phyloP scores from a whole-genome alignment of 2,888 invertebrate genomes.

The Xanthia icteritia region DNA sequence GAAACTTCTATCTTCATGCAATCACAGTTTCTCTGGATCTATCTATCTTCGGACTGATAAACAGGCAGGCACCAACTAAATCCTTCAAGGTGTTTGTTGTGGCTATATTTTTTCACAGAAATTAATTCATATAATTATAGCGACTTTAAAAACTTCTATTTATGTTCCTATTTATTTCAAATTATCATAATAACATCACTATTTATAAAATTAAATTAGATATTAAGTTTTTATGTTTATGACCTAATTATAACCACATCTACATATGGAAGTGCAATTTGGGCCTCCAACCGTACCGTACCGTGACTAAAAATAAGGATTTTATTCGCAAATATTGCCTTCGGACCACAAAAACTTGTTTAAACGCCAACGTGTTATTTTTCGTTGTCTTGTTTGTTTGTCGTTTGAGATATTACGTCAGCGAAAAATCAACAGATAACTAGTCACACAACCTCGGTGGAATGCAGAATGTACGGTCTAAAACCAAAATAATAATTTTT shows the following conservation, averaged over 20 bases:
- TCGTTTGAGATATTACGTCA: too few species aligned
- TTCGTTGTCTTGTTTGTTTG: too few species aligned
- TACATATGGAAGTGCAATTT: neutral
- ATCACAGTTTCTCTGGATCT: too few species aligned
- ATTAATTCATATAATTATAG: neutral
- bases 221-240: neutral
- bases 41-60: neutral
- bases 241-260: neutral
- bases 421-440: conserved; percentile 21
- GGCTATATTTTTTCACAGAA: neutral
- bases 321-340: too few species aligned
- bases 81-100: neutral
- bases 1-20: neutral
- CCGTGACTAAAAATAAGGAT: too few species aligned
- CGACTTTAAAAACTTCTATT: too few species aligned
- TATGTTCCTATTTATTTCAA: neutral
- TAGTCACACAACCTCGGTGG: neutral
- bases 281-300: too few species aligned
- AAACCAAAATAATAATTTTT: neutral
- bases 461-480: neutral
- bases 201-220: neutral
- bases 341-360: conserved; percentile 15
- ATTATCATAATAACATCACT: neutral
- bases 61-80: neutral
- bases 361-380: neutral